Base-by-base conservation (phyloP, 1,140 invertebrate genomes). In the Chelonus insularis region DNA sequence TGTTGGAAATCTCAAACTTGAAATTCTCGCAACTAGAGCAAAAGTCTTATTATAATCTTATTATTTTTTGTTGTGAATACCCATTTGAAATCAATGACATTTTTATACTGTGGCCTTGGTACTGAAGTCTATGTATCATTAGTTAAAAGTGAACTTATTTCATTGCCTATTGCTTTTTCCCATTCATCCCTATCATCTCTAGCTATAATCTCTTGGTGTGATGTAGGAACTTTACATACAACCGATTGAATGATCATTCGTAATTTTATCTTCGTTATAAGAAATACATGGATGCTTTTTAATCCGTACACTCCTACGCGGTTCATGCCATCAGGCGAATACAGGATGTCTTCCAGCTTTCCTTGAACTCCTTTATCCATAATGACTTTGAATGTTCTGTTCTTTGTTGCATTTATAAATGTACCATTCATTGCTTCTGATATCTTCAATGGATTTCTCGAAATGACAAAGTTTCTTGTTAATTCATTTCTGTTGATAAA, bases 101-200 rank as follows among this genome's bases (percentile, higher is more conserved):
- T 79, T 74, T 71, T 75, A 62, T 75, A 68, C 18, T 62, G 25
- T 18, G 80, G 77, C 39, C 58, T 71, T 32, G 65, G 25, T 11
- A 81, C 75, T 60, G 80, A 62, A 25, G 54, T 66, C 76, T 7
- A 80, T 4, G 71, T 80, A 45, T 77, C 70, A 67, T 79, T 81
- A 55, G 21, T 12, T 52, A 56, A 37, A 57, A 79, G 64, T 32
- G 74, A 77, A 62, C 75, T 67, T 23, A 80, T 50, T 69, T 80
- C 72, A 43, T 74, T 71, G 56, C 70, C 58, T 29, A 81, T 73
- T 7, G 77, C 79, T 56, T 61, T 29, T 65, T 75, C 66, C 73
- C 77, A 79, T 7, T 70, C 45, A 63, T 8, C 20, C 69, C 58
- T 73, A 66, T 79, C 62, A 29, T 39, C 23, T 1, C 65, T 50